phyloP scores from a whole-genome alignment of 2,113 vertebrate species.

The Nestor notabilis region DNA sequence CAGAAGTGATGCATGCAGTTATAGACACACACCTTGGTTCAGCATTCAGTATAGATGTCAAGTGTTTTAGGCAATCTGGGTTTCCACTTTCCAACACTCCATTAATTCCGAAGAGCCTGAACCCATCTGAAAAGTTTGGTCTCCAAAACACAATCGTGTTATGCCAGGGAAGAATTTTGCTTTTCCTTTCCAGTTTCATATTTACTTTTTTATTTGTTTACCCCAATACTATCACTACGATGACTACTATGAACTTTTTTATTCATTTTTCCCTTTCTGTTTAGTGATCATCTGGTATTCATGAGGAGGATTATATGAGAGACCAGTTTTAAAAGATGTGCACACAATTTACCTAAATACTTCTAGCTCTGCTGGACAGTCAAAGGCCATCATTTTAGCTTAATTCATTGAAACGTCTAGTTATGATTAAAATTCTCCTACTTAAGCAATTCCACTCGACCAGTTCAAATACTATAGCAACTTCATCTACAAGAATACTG shows the following conservation, averaged over 20 bases:
- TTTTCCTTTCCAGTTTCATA: constrained; percentile 4
- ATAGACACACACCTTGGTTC: not conserved
- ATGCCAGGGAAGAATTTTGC: constrained; percentile 7
- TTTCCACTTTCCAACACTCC: constrained; percentile 36
- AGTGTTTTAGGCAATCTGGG: not conserved
- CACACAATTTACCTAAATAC: constrained; percentile 1
- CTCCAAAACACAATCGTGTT: constrained; percentile 16
- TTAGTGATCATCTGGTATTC: constrained; percentile 21
- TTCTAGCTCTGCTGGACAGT: not conserved
- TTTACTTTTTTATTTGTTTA: constrained; percentile 41
- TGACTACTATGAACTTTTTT: not conserved
- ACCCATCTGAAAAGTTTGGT: constrained; percentile 18
- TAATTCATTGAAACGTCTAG: not conserved
- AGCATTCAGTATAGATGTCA: not conserved
- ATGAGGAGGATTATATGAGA: constrained; percentile 1
- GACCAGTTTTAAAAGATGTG: not conserved
- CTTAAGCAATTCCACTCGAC: not conserved
- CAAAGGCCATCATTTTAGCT: not conserved
- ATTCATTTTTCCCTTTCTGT: not conserved
- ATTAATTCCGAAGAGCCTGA: constrained; percentile 32
- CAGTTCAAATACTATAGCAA: not conserved
- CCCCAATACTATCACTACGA: not conserved
- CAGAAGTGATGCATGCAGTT: rapidly evolving
- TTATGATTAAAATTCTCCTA: not conserved
- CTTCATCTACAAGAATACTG: not conserved